Base-by-base conservation (phyloP, 37 sponge, comb jelly and placozoan species). In the Tethya wilhelma region DNA sequence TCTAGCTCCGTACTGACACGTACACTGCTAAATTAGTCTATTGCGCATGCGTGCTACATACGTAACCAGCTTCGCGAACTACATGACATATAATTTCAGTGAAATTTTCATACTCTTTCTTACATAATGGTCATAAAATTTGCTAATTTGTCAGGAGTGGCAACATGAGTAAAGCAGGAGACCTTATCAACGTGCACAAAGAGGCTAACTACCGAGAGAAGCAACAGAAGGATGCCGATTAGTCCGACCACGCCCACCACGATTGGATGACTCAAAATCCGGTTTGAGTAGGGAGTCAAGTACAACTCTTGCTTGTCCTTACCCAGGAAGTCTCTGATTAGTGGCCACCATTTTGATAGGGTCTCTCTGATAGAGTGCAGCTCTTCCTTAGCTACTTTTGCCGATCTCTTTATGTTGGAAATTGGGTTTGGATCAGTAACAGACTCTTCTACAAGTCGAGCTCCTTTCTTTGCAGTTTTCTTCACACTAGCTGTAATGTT, bases 241-340 rank as follows among this genome's bases (percentile, higher is more conserved):
- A 34, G 33, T 37, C 75, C 74, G 32, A 79, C 19, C 31, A 58
- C 32, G 22, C 71, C 62, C 46, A 84, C 90, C 4, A 41, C 39
- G 3, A 84, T 45, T 34, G 90, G 90, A 57, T 90, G 90, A 44
- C 90, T 90, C 57, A 84, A 39, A n/a, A 78, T 19, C 4, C 26
- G 30, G 4, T 43, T 75, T 22, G 90, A 90, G 65, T 86, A 85
- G 0, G 91, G 87, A 44, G 91, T 90, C 73, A 66, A 58, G 60
- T 90, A 90, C 20, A 80, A 31, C 8, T 31, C 67, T 2, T 43
- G 43, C 22, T 64, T 33, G 36, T 78, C 67, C 32, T 66, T 29
- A 6, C 53, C 53, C 19, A 26, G 3, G 42, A 59, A 1, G 8
- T 58, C 60, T 55, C 49, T 45, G 7, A 43, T 43, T 26, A 75